Percentiles rank a stretch among this genome's conserved stretches.
phyloP scores from a whole-genome alignment of 2,797 vertebrate genomes.

The Myotis pilosus region DNA sequence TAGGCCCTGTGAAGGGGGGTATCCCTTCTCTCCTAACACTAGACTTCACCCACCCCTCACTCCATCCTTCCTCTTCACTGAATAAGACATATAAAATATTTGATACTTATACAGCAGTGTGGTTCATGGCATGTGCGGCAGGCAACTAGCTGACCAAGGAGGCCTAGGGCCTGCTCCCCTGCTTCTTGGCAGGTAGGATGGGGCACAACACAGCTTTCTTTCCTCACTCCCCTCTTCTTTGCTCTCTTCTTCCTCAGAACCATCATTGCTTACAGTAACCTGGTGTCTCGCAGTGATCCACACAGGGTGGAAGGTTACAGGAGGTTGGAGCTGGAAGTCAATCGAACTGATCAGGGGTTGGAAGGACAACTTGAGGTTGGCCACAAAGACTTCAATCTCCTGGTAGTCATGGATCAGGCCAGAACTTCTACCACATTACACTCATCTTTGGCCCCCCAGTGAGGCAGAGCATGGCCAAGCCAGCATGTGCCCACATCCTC shows the following conservation, averaged over 20 bases:
- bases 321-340: conserved; percentile 93
- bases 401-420: conserved; percentile 89
- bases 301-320: conserved; percentile 92
- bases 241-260: conserved; percentile 81
- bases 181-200: conserved; percentile 93
- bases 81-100: conserved; percentile 43
- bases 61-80: background rate
- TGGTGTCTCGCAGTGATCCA: conserved; percentile 89
- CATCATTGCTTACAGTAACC: conserved; percentile 82
- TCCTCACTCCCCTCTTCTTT: conserved; percentile 82
- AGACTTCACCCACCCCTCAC: background rate
- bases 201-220: conserved; percentile 85
- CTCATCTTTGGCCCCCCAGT: conserved; percentile 91
- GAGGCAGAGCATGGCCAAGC: conserved; percentile 88
- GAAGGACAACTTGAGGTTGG: conserved; percentile 91
- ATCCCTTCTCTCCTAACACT: background rate
- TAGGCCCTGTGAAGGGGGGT: background rate
- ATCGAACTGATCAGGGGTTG: conserved; percentile 91
- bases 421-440: conserved; percentile 93
- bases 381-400: conserved; percentile 91
- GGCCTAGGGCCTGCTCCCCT: conserved; percentile 76
- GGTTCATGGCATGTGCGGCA: background rate
- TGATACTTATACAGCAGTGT: conserved; percentile 41
- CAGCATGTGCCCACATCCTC: conserved; percentile 88
- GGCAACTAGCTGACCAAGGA: conserved; percentile 55